Conservation (phyloP, 1,140 invertebrate genomes). For the Procambarus clarkii region DNA sequence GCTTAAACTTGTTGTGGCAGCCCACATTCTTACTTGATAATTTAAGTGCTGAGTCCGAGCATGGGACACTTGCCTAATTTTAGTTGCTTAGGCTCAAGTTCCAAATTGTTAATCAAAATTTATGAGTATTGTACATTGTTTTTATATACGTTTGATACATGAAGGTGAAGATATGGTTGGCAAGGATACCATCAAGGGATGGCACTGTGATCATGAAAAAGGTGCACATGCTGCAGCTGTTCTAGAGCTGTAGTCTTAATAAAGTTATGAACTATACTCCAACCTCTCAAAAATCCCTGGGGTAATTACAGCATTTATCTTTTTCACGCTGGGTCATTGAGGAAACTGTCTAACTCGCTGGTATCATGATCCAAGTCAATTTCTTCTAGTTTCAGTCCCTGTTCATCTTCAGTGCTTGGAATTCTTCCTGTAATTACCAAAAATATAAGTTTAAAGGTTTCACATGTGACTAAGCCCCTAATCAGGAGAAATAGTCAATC, state of each 20-base stretch:
- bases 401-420: conserved; percentile 35
- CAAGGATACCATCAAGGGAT: background rate
- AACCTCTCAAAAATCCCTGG: background rate
- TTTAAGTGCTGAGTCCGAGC: background rate
- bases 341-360: conserved; percentile 52
- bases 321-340: conserved; percentile 58
- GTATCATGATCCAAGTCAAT: conserved; percentile 56
- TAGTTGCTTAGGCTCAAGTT: too few relatives aligned
- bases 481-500: background rate
- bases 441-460: background rate
- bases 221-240: background rate
- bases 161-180: background rate
- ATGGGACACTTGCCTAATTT: background rate
- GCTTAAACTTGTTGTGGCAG: background rate
- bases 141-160: background rate
- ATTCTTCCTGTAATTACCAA: conserved; percentile 35
- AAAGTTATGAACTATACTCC: background rate
- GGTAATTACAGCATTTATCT: background rate
- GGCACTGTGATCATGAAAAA: background rate
- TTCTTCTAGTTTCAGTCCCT: conserved; percentile 43
- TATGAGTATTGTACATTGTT: background rate
- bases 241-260: background rate
- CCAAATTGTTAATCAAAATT: background rate
- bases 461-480: background rate
- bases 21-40: background rate